Conservation (phyloP, 1,140 invertebrate genomes). For the Drosophila pseudoobscura region DNA sequence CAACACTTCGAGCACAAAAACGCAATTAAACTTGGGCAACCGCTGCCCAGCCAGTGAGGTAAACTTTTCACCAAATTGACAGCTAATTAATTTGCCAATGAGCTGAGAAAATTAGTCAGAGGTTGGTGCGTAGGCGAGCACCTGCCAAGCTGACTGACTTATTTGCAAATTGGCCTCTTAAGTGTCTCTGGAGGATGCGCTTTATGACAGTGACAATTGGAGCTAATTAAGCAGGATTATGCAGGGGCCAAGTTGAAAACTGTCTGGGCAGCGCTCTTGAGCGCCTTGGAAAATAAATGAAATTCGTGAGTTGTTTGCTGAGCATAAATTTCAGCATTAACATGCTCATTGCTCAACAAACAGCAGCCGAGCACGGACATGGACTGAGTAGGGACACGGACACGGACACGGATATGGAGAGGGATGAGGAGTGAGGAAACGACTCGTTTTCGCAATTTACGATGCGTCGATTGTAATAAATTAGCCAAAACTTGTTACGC, state of each 20-base stretch:
- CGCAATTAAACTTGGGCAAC: conserved; percentile 59
- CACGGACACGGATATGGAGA: conserved; percentile 9
- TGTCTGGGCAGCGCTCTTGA: not conserved
- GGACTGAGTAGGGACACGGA: conserved; percentile 9
- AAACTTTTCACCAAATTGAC: conserved; percentile 67
- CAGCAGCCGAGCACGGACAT: conserved; percentile 26
- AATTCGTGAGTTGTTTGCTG: conserved; percentile 65
- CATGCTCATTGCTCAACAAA: conserved; percentile 55
- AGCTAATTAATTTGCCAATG: conserved; percentile 75
- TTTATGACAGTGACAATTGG: conserved; percentile 69
- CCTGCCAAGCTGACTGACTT: conserved; percentile 31
- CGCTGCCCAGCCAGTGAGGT: conserved; percentile 5
- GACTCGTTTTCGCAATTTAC: conserved; percentile 53
- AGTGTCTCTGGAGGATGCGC: conserved; percentile 53
- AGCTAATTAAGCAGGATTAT: conserved; percentile 64
- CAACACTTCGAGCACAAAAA: conserved; percentile 54
- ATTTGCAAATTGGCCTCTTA: conserved; percentile 48
- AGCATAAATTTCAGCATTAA: conserved; percentile 64
- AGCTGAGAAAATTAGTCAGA: conserved; percentile 25
- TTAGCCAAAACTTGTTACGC: conserved; percentile 69
- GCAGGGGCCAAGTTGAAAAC: conserved; percentile 31
- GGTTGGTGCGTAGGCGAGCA: conserved; percentile 23
- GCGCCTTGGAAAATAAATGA: conserved; percentile 52
- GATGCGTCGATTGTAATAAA: conserved; percentile 62
- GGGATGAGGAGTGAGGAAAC: not conserved